Conservation (phyloP, 2,113 vertebrate genomes). For the Tretioscincus oriximinensis region DNA sequence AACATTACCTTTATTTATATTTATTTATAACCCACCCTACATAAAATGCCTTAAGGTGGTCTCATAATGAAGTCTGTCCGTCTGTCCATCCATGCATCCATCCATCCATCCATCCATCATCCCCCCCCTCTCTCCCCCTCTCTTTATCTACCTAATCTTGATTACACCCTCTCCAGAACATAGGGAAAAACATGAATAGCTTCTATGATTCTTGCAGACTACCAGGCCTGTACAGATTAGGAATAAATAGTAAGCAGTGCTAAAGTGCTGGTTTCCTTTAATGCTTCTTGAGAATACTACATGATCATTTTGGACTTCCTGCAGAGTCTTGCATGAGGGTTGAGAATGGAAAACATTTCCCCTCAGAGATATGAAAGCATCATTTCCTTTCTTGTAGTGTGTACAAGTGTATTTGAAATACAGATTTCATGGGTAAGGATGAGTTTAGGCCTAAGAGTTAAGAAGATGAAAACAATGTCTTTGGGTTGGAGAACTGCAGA, state of each 20-base stretch:
- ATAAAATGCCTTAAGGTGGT: no score
- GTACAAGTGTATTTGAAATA: background rate
- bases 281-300: background rate
- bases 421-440: background rate
- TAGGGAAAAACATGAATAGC: background rate
- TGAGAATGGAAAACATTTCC: background rate
- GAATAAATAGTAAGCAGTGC: background rate
- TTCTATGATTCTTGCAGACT: background rate
- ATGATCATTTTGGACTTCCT: background rate
- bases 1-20: background rate
- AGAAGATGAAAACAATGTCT: no score
- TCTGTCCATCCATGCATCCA: no score
- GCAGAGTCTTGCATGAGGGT: background rate
- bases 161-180: background rate
- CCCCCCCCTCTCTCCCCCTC: no score
- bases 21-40: no score
- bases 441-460: no score
- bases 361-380: background rate
- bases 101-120: no score
- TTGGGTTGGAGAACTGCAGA: no score
- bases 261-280: background rate
- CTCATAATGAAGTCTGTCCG: no score
- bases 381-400: background rate
- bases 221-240: background rate
- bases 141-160: no score